Evolutionary conservation across 2,888 invertebrate genomes (phyloP).

Genomic region (Lucinisca nassula): DNA sequence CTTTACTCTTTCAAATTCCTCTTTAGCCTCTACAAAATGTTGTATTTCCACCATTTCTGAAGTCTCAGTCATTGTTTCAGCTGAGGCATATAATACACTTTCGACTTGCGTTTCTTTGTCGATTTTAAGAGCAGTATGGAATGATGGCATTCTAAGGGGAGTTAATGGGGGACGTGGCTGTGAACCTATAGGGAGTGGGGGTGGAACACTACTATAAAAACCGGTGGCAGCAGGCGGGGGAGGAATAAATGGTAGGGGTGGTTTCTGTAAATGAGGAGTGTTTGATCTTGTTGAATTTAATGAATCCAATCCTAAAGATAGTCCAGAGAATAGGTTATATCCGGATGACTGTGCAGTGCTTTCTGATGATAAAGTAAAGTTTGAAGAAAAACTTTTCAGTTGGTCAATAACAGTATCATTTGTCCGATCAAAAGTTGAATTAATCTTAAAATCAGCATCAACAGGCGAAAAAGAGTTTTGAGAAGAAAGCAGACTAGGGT

Average conservation of each 20-base stretch:
- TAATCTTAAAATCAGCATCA: not conserved
- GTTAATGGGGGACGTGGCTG: not conserved
- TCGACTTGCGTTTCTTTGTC: conserved; percentile 51
- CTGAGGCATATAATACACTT: conserved; percentile 18
- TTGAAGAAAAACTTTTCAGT: not conserved
- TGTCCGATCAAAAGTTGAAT: not conserved
- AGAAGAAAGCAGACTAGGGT: conserved; percentile 19
- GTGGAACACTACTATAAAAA: conserved; percentile 31
- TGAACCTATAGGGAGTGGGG: not conserved
- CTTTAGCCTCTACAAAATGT: conserved; percentile 51
- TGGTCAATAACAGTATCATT: not conserved
- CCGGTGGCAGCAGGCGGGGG: conserved; percentile 48
- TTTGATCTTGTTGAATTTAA: conserved; percentile 1
- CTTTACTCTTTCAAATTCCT: conserved; percentile 25
- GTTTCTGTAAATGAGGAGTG: not conserved
- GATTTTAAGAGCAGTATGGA: conserved; percentile 15
- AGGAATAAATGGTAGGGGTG: conserved; percentile 37
- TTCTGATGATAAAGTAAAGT: not conserved
- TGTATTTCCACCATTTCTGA: conserved; percentile 66
- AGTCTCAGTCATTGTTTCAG: conserved; percentile 66
- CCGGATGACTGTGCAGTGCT: conserved; percentile 23
- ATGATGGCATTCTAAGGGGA: not conserved
- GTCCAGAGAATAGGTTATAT: conserved; percentile 65
- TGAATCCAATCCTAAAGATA: conserved; percentile 56
- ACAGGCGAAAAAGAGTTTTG: conserved; percentile 20